Base-by-base conservation (phyloP, 2,797 vertebrate genomes). In the Sebastiscus albofasciatus region DNA sequence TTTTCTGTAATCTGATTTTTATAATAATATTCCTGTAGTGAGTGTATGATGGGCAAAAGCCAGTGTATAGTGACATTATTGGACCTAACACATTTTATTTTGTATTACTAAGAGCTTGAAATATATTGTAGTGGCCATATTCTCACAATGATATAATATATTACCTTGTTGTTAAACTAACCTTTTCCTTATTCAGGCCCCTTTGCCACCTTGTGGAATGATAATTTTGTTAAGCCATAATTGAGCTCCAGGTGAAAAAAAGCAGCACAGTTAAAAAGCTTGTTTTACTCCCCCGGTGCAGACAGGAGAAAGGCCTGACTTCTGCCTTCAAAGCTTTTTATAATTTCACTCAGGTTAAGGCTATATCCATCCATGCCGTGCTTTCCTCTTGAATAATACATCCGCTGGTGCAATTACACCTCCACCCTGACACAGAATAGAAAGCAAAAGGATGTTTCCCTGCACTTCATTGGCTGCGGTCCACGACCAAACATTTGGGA, bases 331-430 rank as follows among this genome's bases (percentile, higher is more conserved):
- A 75, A 75, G 80, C 74, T 72, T 72, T 52, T 81, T 68, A 54
- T 73, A 29, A 85, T 82, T 68, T 76, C 78, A 54, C 68, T 59
- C 59, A 12, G 75, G 39, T 87, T 82, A 61, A 65, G 67, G 72
- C 77, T 75, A 36, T 58, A 84, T 87, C 59, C 80, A 77, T 87
- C 60, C 60, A 70, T 13, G 49, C 73, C 55, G 49, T 75, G 85
- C 83, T 86, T 88, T 87, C 62, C 69, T 77, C 60, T 58, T 92
- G 87, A 94, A 93, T 93, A 90, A 93, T 88, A 87, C 87, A 92
- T 89, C 58, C 5, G 29, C 79, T 83, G 36, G 67, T 86, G 89
- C 85, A 90, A 92, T 92, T 92, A 92, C 92, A 91, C 86, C 80
- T 82, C 89, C 87, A 82, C 59, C 83, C 90, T 72, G 90, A 87